Percentiles rank a stretch among this genome's conserved stretches.
Evolutionary conservation across 2,888 invertebrate genomes (phyloP).

Genomic region (Orgyia antiqua): DNA sequence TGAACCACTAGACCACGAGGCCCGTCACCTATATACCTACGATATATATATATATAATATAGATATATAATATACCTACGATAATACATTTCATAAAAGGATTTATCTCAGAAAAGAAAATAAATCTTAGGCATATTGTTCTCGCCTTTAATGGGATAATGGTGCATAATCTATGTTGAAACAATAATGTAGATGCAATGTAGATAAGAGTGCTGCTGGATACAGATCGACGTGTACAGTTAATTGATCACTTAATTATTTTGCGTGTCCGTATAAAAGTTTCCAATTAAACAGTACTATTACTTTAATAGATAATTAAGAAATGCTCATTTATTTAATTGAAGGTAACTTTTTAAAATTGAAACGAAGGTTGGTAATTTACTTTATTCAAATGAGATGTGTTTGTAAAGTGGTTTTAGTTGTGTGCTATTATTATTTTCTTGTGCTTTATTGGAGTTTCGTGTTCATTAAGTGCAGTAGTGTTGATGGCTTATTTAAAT

Average conservation of each 20-base stretch:
- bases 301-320: conserved; percentile 74
- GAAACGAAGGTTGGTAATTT: conserved; percentile 52
- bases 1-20: no score
- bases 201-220: conserved; percentile 50
- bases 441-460: conserved; percentile 68
- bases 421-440: conserved; percentile 74
- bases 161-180: conserved; percentile 37
- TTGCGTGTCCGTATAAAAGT: conserved; percentile 65
- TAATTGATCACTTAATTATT: conserved; percentile 76
- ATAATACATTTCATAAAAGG: no score
- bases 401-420: conserved; percentile 62
- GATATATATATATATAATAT: no score
- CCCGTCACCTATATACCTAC: no score
- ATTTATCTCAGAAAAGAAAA: no score
- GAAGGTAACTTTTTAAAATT: conserved; percentile 57
- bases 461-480: conserved; percentile 59
- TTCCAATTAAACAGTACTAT: conserved; percentile 68
- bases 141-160: conserved; percentile 1
- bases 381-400: conserved; percentile 72
- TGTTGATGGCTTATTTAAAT: conserved; percentile 68
- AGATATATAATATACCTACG: no score
- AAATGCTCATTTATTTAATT: conserved; percentile 68
- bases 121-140: conserved; percentile 20
- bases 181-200: conserved; percentile 50
- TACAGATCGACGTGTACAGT: conserved; percentile 56